Base-by-base conservation (phyloP, 2,888 invertebrate genomes). In the Epinotia bilunana region DNA sequence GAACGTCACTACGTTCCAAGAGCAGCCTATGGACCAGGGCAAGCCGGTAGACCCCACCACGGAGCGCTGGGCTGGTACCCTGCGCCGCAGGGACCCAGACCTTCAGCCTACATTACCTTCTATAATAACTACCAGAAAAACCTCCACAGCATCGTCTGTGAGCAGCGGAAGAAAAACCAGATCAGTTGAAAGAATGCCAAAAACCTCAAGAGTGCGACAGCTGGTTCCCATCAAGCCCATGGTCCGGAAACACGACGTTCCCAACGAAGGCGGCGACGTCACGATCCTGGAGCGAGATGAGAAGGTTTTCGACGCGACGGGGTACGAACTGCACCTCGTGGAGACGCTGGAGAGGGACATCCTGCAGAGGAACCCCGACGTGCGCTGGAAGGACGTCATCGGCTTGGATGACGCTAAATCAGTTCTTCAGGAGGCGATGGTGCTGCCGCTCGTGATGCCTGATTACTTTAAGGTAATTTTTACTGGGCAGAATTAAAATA, bases 281-380 rank as follows among this genome's bases (percentile, higher is more conserved):
- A 87, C 90, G 0, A 85, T 93, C 62, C 80, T 87, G 55, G 94
- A 93, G 76, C 89, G 82, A 76, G 91, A 91, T 83, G 95, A 88
- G 80, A 95, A 80, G 80, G 91, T 95, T 5, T 97, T 96, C 83
- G 95, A 96, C 79, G 94, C 96, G 0, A 91, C 95, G 6, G 97
- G 97, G 5, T 97, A 96, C 84, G 98, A 96, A 83, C 84, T 95
- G 4, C 96, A 97, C 87, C 91, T 98, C 68, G 97, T 98, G 7
- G 98, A 98, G 78, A 97, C 97, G 18, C 88, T 98, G 60, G 98
- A 98, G 88, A 95, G 97, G 83, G 98, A 98, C 85, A 98, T 98
- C 77, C 91, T 98, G 60, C 97, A 97, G 88, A 96, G 95, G 83
- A 96, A 98, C 86, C 97, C 97, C 0, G 96, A 96, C 83, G 96